Percentiles rank a stretch among this genome's conserved stretches.
phyloP scores from a whole-genome alignment of 1,140 invertebrate genomes.

The Cryptotermes secundus region DNA sequence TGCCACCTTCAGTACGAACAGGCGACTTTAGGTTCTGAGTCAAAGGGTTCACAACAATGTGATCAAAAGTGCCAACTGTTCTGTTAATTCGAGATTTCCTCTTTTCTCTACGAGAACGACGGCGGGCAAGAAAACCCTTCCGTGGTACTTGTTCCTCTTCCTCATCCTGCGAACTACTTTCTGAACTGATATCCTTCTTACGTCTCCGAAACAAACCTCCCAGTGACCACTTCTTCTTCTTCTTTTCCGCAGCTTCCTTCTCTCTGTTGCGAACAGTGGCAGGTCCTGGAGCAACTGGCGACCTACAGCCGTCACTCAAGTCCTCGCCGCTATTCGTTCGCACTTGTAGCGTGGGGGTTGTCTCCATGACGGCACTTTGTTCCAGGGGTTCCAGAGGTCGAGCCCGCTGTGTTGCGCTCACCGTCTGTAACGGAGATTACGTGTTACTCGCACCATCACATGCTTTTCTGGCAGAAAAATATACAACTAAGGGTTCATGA shows the following conservation, averaged over 20 bases:
- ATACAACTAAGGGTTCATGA: too few species aligned
- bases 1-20: slow-evolving; percentile 46
- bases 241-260: slow-evolving; percentile 17
- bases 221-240: slow-evolving; percentile 69
- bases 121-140: slow-evolving; percentile 49
- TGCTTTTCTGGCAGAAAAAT: too few species aligned
- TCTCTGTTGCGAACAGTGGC: not conserved
- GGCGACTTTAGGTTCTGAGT: slow-evolving; percentile 48
- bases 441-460: not conserved
- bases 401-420: slow-evolving; percentile 32
- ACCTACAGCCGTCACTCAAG: not conserved
- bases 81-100: slow-evolving; percentile 47
- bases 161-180: slow-evolving; percentile 63
- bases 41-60: slow-evolving; percentile 47
- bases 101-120: slow-evolving; percentile 50
- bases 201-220: slow-evolving; percentile 68
- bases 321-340: not conserved
- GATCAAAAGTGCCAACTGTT: slow-evolving; percentile 42
- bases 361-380: not conserved
- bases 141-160: not conserved
- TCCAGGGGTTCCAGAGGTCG: slow-evolving; percentile 10
- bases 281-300: not conserved
- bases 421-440: slow-evolving; percentile 30
- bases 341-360: not conserved
- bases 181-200: slow-evolving; percentile 56